Evolutionary conservation across 1,140 invertebrate genomes (phyloP).

Genomic region (Dufourea novaeangliae): DNA sequence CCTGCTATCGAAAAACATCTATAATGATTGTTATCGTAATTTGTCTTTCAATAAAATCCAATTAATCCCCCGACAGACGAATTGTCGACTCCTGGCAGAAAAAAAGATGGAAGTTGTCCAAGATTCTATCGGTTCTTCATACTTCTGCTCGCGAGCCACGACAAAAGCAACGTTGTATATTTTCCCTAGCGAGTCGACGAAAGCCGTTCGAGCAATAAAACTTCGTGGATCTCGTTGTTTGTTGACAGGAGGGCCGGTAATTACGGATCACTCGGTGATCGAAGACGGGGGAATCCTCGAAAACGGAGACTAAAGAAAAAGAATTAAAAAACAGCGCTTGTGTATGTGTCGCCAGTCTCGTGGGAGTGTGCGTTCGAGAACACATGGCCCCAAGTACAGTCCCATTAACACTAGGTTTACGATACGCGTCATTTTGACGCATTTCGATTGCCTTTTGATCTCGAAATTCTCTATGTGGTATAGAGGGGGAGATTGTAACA

Average conservation of each 20-base stretch:
- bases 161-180: conserved; percentile 9
- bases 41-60: too few species aligned
- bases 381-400: conserved; percentile 65
- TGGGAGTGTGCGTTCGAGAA: conserved; percentile 51
- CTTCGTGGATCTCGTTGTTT: background rate
- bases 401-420: too few species aligned
- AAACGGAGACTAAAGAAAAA: conserved; percentile 29
- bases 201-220: background rate
- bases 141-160: background rate
- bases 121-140: background rate
- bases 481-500: too few species aligned
- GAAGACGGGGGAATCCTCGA: conserved; percentile 3
- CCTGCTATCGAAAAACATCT: too few species aligned
- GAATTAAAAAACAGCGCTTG: conserved; percentile 38
- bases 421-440: background rate
- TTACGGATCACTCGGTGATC: conserved; percentile 20
- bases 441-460: background rate
- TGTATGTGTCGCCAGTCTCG: conserved; percentile 42
- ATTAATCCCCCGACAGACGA: too few species aligned
- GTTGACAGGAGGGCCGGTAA: conserved; percentile 11
- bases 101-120: background rate
- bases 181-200: background rate
- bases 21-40: too few species aligned
- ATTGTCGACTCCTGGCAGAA: too few species aligned
- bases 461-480: background rate